Base-by-base conservation (phyloP, 2,888 invertebrate species). In the Ennomos fuscantarius region DNA sequence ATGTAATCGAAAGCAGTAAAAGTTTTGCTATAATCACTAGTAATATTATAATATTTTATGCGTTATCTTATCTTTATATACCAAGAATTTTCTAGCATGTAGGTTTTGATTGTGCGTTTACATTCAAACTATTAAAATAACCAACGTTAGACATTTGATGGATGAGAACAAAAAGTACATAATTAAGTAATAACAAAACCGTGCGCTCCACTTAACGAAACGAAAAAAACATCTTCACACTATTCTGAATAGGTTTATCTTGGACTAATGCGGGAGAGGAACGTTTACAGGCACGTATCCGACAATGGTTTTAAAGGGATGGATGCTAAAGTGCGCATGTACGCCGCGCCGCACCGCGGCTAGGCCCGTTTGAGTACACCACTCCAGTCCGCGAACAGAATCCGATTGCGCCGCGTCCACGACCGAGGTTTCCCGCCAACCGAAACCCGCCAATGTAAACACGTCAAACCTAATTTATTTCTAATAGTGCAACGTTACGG, bases 291-390 rank as follows among this genome's bases (percentile, higher is more conserved):
- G 78, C 82, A 80, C 81, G 78, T 79, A 75, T 81, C 79, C 78
- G 77, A 87, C 84, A 86, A 83, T 83, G 81, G 82, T 81, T 79
- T 76, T 72, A 81, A 79, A 79, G 79, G 73, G 79, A 79, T 77
- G 76, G 80, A 79, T 74, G 72, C 72, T 75, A 76, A 59, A 87
- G 82, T 87, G 89, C 89, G 89, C 90, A 89, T 90, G 89, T 78
- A 70, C 87, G 72, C 65, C 74, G 75, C 83, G 82, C 81, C 76
- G 79, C 75, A 74, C 78, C 76, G 72, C 73, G 72, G 54, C 76
- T 67, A 58, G 72, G 74, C 73, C 72, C 66, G 70, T 73, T 64
- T 48, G 69, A 77, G 73, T 59, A 64, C 64, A 67, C 72, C 79
- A 74, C 80, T 83, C 79, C 86, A 89, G 90, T 89, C 75, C 70